Conservation (phyloP, 2,888 invertebrate species). For the Sclerodermus sp. region DNA sequence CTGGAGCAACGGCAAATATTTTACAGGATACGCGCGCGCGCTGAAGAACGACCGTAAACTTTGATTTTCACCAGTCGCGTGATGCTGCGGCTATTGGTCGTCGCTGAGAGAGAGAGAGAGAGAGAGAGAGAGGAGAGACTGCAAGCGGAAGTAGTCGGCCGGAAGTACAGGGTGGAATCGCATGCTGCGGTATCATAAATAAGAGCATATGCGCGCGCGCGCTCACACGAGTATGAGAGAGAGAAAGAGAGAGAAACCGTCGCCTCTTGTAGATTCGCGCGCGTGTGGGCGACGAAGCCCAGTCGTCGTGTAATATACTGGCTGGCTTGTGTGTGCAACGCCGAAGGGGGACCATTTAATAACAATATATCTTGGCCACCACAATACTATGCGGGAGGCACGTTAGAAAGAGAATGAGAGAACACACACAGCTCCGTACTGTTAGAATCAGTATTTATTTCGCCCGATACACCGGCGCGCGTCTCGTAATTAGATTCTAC, state of each 20-base stretch:
- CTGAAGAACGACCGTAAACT: too few relatives aligned
- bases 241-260: conserved; percentile 1
- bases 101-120: not conserved
- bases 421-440: not conserved
- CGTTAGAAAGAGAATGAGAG: not conserved
- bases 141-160: conserved; percentile 4
- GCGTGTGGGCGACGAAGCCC: conserved; percentile 3
- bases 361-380: conserved; percentile 55
- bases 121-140: not conserved
- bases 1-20: too few relatives aligned
- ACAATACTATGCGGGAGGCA: conserved; percentile 32
- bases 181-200: conserved; percentile 42
- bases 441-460: conserved; percentile 2
- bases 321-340: conserved; percentile 39
- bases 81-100: too few relatives aligned
- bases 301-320: conserved; percentile 44
- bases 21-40: too few relatives aligned
- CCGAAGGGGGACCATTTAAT: conserved; percentile 54
- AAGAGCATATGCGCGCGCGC: conserved; percentile 22
- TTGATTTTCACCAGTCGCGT: too few relatives aligned
- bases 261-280: too few relatives aligned
- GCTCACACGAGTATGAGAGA: conserved; percentile 12
- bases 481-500: not conserved
- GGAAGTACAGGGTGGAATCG: conserved; percentile 29
- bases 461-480: not conserved